These are phyloP conservation scores for Mnemiopsis leidyi DNA, from an alignment of 37 sponge, comb jelly and placozoan species.

Conservation along the genomic window DNA sequence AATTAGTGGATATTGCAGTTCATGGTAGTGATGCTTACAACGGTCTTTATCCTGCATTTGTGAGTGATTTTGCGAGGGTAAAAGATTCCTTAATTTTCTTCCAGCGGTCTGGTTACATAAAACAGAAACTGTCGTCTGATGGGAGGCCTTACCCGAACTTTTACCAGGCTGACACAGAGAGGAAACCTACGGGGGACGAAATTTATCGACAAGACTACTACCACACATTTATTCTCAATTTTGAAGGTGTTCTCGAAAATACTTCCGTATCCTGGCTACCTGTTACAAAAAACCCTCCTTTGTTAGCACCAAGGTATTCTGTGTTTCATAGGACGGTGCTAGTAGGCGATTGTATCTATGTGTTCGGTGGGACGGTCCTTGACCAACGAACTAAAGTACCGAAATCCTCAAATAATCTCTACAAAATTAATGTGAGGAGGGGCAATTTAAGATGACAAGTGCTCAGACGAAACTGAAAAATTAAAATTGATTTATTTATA, in stretches of 20 bases:
- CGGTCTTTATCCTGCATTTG: constrained; percentile 10
- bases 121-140: not conserved
- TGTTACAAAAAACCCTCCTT: constrained; percentile 37
- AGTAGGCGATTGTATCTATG: constrained; percentile 5
- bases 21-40: not conserved
- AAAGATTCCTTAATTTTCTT: constrained; percentile 11
- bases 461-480: too few relatives aligned
- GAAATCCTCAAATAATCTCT: not conserved
- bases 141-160: not conserved
- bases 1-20: not conserved
- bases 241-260: not conserved
- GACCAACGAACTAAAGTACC: constrained; percentile 9
- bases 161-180: not conserved
- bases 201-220: constrained; percentile 1
- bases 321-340: not conserved
- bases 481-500: too few relatives aligned
- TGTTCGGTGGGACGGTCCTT: constrained; percentile 23
- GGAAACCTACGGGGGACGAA: constrained; percentile 16
- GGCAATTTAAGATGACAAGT: too few relatives aligned
- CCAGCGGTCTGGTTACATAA: not conserved
- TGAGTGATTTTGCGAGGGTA: constrained; percentile 7
- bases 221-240: constrained; percentile 44
- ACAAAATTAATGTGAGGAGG: not conserved
- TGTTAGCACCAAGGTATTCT: not conserved
- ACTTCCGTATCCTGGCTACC: not conserved